Base-by-base conservation (phyloP, 2,797 vertebrate genomes). In the Triplophysa yarkandensis region DNA sequence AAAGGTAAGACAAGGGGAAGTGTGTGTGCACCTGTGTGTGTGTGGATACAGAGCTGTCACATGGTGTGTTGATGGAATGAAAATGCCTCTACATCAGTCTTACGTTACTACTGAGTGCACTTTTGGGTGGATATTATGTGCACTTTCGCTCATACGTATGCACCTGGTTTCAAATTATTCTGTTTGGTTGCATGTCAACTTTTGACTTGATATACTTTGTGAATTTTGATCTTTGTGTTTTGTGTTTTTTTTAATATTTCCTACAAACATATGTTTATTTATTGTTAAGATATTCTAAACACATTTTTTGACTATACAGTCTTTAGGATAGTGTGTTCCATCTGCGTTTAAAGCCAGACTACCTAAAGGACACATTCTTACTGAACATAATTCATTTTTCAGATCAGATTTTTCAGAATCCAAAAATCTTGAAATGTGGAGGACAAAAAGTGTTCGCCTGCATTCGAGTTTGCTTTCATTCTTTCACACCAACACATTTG, bases 1-100 rank as follows among this genome's bases (percentile, higher is more conserved):
- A 70, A 77, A 91, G 89, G 89, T 90, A 83, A 81, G 75, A 39
- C 5, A 23, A 54, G 11, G 57, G 11, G 43, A 36, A 61, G 48
- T 61, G 17, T 78, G 61, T n/a, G 60, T 55, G 16, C n/a, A n/a
- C n/a, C n/a, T 70, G 17, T 57, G 55, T 43, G 10, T 52, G 44
- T 52, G 44, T 17, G 7, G 14, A 28, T 30, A 28, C 28, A 39
- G 9, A 4, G 25, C 27, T 34, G 43, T 46, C 32, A 64, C 57
- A 68, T 74, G 57, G 60, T 43, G 50, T 34, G 43, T 17, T 69
- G 54, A 30, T 62, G 52, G 52, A 48, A 71, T 23, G 21, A 54
- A 34, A 41, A 54, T 41, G 63, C 63, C 19, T 41, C 75, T 30
- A 32, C 48, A 69, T 34, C 46, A 32, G 30, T 55, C 36, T 68